Conservation (phyloP, 2,113 vertebrate genomes). For the Dicrurus megarhynchus region DNA sequence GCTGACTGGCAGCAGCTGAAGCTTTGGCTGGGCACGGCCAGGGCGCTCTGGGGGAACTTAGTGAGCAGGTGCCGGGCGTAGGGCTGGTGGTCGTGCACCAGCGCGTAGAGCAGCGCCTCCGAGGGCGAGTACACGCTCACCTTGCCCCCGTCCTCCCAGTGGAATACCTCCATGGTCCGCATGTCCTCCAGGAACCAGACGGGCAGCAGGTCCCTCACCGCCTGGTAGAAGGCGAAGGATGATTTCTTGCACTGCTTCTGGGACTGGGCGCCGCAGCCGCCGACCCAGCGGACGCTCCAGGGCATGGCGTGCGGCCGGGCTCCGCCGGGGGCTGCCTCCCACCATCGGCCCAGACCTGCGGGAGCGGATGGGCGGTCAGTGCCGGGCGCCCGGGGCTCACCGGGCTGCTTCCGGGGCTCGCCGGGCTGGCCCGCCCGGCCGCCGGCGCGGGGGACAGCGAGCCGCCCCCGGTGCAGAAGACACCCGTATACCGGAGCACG, state of each 20-base stretch:
- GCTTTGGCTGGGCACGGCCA: slow-evolving; percentile 78
- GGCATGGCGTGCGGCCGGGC: slow-evolving; percentile 71
- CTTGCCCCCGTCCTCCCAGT: slow-evolving; percentile 89
- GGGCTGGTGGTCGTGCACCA: slow-evolving; percentile 91
- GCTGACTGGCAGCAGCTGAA: slow-evolving; percentile 84
- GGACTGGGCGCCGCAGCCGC: slow-evolving; percentile 71
- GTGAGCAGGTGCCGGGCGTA: slow-evolving; percentile 86
- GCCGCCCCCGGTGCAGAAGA: neutral
- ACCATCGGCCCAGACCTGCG: slow-evolving; percentile 4
- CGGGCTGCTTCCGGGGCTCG: neutral
- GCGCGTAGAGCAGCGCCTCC: slow-evolving; percentile 89
- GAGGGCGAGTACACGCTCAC: slow-evolving; percentile 85
- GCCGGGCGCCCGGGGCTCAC: neutral
- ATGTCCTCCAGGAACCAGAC: slow-evolving; percentile 94
- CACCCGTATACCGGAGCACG: neutral
- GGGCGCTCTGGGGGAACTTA: slow-evolving; percentile 77
- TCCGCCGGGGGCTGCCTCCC: neutral
- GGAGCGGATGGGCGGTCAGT: neutral
- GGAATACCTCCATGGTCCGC: slow-evolving; percentile 89
- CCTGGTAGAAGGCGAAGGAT: slow-evolving; percentile 91
- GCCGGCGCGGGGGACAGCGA: neutral
- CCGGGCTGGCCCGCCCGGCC: neutral
- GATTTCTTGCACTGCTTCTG: slow-evolving; percentile 89
- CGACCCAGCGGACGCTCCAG: slow-evolving; percentile 69
- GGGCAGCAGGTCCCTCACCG: slow-evolving; percentile 86